A percentile compares a stretch with the other conserved stretches of the same genome.
Evolutionary conservation across 2,797 vertebrate species (phyloP).

Genomic region (Rhinophrynus dorsalis): DNA sequence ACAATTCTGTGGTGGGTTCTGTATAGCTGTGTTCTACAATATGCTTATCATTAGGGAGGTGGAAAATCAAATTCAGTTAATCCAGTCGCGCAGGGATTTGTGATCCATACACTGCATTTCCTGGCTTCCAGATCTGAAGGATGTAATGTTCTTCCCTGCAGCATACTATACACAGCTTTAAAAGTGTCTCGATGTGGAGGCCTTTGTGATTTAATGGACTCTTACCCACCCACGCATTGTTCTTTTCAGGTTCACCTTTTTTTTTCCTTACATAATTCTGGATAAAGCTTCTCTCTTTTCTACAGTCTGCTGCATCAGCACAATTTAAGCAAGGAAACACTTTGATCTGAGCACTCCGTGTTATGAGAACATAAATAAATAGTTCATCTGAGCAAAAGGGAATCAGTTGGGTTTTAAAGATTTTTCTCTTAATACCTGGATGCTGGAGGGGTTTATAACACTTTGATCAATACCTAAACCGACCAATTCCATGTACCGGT

Average conservation of each 20-base stretch:
- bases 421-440: conserved; percentile 5
- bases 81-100: conserved; percentile 10
- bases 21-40: conserved; percentile 7
- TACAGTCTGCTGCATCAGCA: conserved; percentile 44
- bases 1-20: background rate
- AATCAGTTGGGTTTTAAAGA: conserved; percentile 8
- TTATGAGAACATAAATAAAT: conserved; percentile 37
- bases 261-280: conserved; percentile 39
- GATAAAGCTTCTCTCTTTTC: conserved; percentile 35
- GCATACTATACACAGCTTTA: conserved; percentile 21
- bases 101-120: conserved; percentile 16
- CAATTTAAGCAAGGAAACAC: conserved; percentile 26
- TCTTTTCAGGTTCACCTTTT: conserved; percentile 32
- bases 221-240: conserved; percentile 48
- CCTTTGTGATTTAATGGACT: conserved; percentile 47
- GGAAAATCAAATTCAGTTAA: conserved; percentile 29
- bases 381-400: conserved; percentile 5
- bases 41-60: background rate
- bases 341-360: conserved; percentile 22
- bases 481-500: background rate
- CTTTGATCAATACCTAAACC: conserved; percentile 18
- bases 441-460: conserved; percentile 21
- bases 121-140: conserved; percentile 12
- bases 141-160: conserved; percentile 35
- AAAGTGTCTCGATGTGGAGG: conserved; percentile 6